Evolutionary conservation across 2,797 vertebrate species (phyloP).

Genomic region (Balearica regulorum): DNA sequence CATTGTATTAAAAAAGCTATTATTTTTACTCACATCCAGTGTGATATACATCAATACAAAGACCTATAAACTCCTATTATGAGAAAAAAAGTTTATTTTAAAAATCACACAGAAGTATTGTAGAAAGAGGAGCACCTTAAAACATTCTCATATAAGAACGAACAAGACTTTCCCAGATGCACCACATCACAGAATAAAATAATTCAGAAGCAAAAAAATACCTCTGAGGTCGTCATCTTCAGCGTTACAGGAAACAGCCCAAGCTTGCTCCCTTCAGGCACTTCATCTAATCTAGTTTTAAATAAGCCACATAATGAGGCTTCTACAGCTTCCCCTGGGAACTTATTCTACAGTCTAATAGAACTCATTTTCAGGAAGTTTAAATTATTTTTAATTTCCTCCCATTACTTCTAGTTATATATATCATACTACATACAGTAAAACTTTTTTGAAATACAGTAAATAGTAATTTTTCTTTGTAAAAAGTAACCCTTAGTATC

Average conservation of each 20-base stretch:
- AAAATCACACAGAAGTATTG: background rate
- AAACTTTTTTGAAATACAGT: conserved; percentile 5
- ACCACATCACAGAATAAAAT: background rate
- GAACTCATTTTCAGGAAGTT: conserved; percentile 36
- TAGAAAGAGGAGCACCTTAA: background rate
- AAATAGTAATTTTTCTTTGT: background rate
- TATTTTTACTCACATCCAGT: background rate
- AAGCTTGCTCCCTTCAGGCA: conserved; percentile 33
- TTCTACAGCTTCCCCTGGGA: conserved; percentile 41
- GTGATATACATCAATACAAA: background rate
- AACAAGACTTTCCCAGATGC: background rate
- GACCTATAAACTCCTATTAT: background rate
- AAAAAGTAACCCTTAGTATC: background rate
- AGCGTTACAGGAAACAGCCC: conserved; percentile 17
- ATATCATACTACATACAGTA: background rate
- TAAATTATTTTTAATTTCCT: conserved; percentile 62
- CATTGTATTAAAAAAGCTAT: background rate
- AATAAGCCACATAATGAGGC: conserved; percentile 53
- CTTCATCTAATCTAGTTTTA: conserved; percentile 55
- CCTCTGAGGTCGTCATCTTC: conserved; percentile 7
- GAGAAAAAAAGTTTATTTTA: background rate
- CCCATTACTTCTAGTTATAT: conserved; percentile 28
- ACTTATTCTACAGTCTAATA: conserved; percentile 18
- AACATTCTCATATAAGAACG: background rate
- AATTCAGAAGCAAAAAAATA: background rate